Evolutionary conservation across 2,888 invertebrate genomes (phyloP), one percentile per base, ranked within the genome.

Genomic region (Enchytraeus crypticus): DNA sequence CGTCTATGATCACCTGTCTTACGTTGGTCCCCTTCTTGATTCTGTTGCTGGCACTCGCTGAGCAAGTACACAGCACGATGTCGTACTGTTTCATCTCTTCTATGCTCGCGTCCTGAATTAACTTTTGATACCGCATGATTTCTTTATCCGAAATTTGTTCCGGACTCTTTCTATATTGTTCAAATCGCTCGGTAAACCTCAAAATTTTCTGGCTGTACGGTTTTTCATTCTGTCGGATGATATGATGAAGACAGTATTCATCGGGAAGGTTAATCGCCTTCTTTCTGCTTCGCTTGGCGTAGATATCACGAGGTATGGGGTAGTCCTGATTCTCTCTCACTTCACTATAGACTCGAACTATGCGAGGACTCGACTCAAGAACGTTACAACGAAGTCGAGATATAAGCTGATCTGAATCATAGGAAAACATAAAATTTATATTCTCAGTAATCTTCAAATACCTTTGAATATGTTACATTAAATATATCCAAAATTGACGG

Each of bases 1-100:
- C 75, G 64, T 77, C 75, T 29, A 77, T 71, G 43, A 77, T 73
- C 30, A 76, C 61, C 75, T 77, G 55, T 23, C 29, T 38, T 14
- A 63, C 38, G 43, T 61, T 60, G 43, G 61, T 26, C 5, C 32
- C 61, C 3, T 51, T n/a, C 27, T n/a, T 53, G 29, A 66, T 27
- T 21, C 57, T 30, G 11, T 51, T 33, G 33, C 58, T 46, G 5
- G 57, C 56, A 59, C 62, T 60, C 5, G 53, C 58, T 27, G 56
- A 23, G 49, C 67, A 67, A 1, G 67, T 67, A 47, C 63, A 57
- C 21, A 67, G 53, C 21, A 67, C 59, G 43, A 67, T 56, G 18
- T 64, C 66, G 53, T 65, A 59, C 33, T 54, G 26, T 46, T 45
- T 30, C 11, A 65, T 46, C 32, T 63, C 62, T 14, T 61, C 51